These are phyloP conservation scores for Tragulus kanchil DNA, from an alignment of 2,113 vertebrate genomes.

Conservation along the genomic window DNA sequence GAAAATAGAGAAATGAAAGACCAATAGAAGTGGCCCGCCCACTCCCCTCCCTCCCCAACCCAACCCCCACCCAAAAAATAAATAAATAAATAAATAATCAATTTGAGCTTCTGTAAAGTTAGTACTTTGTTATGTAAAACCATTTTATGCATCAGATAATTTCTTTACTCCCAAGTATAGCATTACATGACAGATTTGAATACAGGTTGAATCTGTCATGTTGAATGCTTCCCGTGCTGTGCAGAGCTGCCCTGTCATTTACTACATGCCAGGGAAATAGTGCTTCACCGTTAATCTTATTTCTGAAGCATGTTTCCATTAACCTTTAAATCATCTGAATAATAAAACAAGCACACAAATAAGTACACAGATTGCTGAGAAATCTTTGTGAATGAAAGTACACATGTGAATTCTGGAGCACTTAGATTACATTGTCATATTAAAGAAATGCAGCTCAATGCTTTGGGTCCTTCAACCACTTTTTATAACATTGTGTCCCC, in stretches of 20 bases:
- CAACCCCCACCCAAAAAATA: background rate
- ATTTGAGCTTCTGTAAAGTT: background rate
- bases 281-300: slow-evolving; percentile 81
- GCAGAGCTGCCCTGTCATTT: slow-evolving; percentile 80
- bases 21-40: too few species aligned
- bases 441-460: background rate
- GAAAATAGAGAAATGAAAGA: too few species aligned
- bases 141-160: background rate
- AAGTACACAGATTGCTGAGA: slow-evolving; percentile 82
- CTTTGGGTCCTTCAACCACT: background rate
- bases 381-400: slow-evolving; percentile 79
- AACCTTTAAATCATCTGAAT: slow-evolving; percentile 82
- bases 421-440: slow-evolving; percentile 72
- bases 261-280: slow-evolving; percentile 78
- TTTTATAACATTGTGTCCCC: background rate
- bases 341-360: slow-evolving; percentile 84
- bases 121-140: slow-evolving; percentile 19
- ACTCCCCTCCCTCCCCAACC: too few species aligned
- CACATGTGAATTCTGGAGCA: slow-evolving; percentile 66
- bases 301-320: slow-evolving; percentile 84
- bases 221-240: slow-evolving; percentile 78
- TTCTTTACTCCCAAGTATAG: slow-evolving; percentile 43
- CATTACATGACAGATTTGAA: slow-evolving; percentile 66
- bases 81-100: background rate
- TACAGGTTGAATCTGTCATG: slow-evolving; percentile 80